Base-by-base conservation (phyloP, 1,140 invertebrate species). In the Drosophila ironensis region DNA sequence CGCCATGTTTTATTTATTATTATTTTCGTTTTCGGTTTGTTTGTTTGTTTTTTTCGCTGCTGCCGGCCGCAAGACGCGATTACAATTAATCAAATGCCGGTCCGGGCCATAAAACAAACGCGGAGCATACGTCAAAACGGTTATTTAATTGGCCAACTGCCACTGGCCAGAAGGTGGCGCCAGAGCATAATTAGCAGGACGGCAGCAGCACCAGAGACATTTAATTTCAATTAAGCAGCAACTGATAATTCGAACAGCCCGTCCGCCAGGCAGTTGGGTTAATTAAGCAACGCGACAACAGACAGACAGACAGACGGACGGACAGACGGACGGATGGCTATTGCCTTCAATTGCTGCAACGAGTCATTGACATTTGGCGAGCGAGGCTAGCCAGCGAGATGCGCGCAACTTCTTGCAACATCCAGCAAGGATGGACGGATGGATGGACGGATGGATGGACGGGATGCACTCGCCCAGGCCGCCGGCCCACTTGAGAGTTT, bases 311-410 rank as follows among this genome's bases (percentile, higher is more conserved):
- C 12, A 6, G 25, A 2, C 25, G 5, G 25, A 27, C 25, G 7
- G 37, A 17, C 12, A 9, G 45, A 11, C 12, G 5, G 25, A 2
- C 25, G 5, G 25, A 27, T 8, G 7, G 48, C 47, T 44, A 52
- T 53, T 60, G 51, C 46, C 61, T 72, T 78, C 74, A 63, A 69
- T 69, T 73, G 75, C 69, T 78, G 71, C 41, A 27, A n/a, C 50
- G 40, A 71, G 78, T 82, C 78, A 86, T 66, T 82, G 78, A 82
- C 78, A 82, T 69, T 82, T 84, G 57, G 56, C 68, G 54, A 57
- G 57, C n/a, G n/a, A n/a, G n/a, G n/a, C n/a, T n/a, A n/a, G 63
- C 72, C 52, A 64, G 48, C 35, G 14, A 46, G 45, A 63, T 27
- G 46, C 27, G 46, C 27, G 48, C 68, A 66, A 71, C 72, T 35